A percentile compares a stretch with the other conserved stretches of the same genome.
Evolutionary conservation across 2,888 invertebrate genomes (phyloP).

Genomic region (Synergus itoensis): DNA sequence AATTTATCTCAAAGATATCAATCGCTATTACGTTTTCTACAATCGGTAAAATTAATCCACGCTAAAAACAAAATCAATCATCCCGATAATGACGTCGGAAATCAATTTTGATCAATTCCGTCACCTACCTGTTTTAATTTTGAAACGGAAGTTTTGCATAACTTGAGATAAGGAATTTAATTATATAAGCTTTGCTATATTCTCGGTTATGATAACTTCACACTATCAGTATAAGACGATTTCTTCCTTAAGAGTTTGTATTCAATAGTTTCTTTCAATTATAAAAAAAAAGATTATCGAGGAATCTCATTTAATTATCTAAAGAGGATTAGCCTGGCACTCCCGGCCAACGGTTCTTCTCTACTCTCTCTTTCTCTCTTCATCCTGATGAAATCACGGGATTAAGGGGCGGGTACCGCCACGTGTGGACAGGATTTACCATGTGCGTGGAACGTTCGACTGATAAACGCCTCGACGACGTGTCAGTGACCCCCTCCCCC

Average conservation of each 20-base stretch:
- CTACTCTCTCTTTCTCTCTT: constrained; percentile 29
- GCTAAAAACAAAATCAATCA: constrained; percentile 23
- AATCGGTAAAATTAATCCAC: constrained; percentile 1
- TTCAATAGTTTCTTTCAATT: neutral
- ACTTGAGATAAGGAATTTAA: constrained; percentile 43
- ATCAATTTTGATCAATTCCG: neutral
- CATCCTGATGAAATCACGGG: constrained; percentile 45
- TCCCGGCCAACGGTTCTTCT: constrained; percentile 22
- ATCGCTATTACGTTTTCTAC: neutral
- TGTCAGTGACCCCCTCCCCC: constrained; percentile 68
- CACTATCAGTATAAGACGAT: no score
- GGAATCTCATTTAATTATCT: constrained; percentile 11
- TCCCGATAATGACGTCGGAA: constrained; percentile 5
- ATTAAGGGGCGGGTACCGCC: constrained; percentile 55
- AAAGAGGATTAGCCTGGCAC: constrained; percentile 9
- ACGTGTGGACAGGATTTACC: constrained; percentile 58
- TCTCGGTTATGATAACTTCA: no score
- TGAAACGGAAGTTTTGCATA: constrained; percentile 30
- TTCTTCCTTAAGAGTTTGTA: no score
- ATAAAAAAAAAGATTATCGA: neutral
- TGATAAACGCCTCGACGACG: constrained; percentile 68
- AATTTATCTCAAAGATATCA: constrained; percentile 1
- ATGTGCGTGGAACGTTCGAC: constrained; percentile 61
- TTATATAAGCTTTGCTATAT: neutral
- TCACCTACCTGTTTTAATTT: constrained; percentile 38